Evolutionary conservation across 1,140 invertebrate species (phyloP), one percentile per base, ranked within the genome.

Genomic region (Heterodera carotae): DNA sequence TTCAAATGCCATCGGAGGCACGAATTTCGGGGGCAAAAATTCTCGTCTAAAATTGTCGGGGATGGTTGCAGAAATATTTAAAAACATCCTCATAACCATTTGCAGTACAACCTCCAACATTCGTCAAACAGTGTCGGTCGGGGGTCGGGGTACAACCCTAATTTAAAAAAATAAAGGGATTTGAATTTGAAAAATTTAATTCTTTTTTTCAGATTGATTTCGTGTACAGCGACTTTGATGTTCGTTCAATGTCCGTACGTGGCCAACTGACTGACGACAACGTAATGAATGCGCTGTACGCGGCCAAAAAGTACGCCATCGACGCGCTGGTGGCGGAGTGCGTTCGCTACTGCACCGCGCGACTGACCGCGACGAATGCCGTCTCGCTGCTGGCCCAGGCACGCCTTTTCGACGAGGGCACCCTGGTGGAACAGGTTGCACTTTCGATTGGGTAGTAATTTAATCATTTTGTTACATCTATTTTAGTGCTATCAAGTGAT

Each of bases 221-320:
- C 56, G 72, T 79, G 53, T 79, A 79, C 53, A 78, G 48, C 18
- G 69, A 79, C 64, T 79, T 79, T 69, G 78, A 79, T 39, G 75
- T 79, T n/a, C 67, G 64, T 12, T 39, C 59, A 18, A 25, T 74
- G 33, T 74, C 72, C 67, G 66, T 53, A 22, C 36, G 69, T 67
- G 62, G 66, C 56, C 64, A 62, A 31, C 48, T 79, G n/a, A 79
- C 69, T 31, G 78, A 79, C 18, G 78, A 79, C 22, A 79, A 79
- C 77, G 78, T 79, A 31, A 59, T 60, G 34, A 69, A 70, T 43
- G 31, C 43, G 43, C 56, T 34, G 34, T 79, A 64, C 75, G 34
- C 56, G 36, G 78, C 78, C 29, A 79, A 79, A 67, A 79, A 79
- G 59, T 79, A 79, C 53, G 78, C 75, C 39, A 71, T 79, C 60